phyloP scores from a whole-genome alignment of 2,113 vertebrate species.

The Callaeas wilsoni region DNA sequence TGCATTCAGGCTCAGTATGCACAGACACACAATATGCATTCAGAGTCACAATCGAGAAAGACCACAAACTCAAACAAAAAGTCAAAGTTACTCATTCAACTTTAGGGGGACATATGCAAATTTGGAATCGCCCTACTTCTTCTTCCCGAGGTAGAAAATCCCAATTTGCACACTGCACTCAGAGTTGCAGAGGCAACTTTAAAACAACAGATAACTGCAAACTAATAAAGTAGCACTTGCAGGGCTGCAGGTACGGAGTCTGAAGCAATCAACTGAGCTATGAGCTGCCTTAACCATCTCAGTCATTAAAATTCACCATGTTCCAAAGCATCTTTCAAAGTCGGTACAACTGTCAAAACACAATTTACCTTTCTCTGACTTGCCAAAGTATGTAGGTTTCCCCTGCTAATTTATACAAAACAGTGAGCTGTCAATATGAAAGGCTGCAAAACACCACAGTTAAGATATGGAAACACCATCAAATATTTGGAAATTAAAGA shows the following conservation, averaged over 20 bases:
- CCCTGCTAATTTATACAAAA: slow-evolving; percentile 2
- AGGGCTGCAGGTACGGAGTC: neutral
- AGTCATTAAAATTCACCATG: slow-evolving; percentile 21
- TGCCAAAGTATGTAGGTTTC: neutral
- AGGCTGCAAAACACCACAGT: neutral
- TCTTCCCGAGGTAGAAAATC: neutral
- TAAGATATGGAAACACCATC: neutral
- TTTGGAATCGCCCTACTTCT: neutral
- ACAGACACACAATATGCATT: neutral
- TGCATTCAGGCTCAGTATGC: neutral
- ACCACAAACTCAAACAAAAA: neutral
- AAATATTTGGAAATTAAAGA: slow-evolving; percentile 18
- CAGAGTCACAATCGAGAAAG: neutral
- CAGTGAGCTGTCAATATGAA: neutral
- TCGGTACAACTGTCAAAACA: slow-evolving; percentile 53
- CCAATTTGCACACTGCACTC: neutral
- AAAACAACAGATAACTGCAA: neutral
- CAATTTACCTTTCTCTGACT: slow-evolving; percentile 9
- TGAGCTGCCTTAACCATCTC: neutral
- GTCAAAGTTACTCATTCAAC: neutral
- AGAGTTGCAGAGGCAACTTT: neutral
- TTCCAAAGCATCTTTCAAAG: slow-evolving; percentile 5
- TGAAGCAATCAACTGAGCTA: neutral
- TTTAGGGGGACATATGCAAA: neutral
- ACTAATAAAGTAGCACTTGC: neutral